These are phyloP conservation scores for Piscicola geometra DNA, from an alignment of 2,888 invertebrate genomes.

Conservation along the genomic window DNA sequence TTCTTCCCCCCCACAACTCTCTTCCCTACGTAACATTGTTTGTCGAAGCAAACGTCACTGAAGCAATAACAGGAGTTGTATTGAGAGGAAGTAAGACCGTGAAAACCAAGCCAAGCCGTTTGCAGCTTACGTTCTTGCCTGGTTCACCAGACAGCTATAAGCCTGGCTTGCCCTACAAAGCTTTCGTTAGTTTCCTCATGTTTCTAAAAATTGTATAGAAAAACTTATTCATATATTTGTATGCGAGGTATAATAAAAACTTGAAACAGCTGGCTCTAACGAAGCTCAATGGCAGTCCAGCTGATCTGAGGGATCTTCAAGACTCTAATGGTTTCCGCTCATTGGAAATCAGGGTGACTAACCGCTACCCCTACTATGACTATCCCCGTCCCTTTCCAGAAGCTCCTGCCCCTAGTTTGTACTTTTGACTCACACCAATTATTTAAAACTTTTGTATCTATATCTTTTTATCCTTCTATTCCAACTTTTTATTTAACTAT, in stretches of 20 bases:
- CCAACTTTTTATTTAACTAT: too few species aligned
- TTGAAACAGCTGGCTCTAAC: neutral
- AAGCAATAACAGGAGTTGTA: neutral
- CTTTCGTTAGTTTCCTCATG: neutral
- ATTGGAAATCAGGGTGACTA: neutral
- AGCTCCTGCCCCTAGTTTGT: neutral
- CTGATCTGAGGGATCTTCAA: neutral
- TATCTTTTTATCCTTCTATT: neutral
- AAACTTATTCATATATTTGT: too few species aligned
- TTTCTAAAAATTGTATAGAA: neutral
- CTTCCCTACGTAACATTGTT: neutral
- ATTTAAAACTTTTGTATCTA: neutral
- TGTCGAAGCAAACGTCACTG: slow-evolving; percentile 22
- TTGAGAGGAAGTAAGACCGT: neutral
- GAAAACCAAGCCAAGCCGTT: neutral
- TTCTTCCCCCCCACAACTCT: neutral
- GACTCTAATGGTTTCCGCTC: slow-evolving; percentile 2
- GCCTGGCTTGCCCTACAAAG: slow-evolving; percentile 9
- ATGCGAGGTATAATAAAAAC: too few species aligned
- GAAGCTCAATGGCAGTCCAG: neutral
- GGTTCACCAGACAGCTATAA: slow-evolving; percentile 1
- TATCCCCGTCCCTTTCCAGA: neutral
- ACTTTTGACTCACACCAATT: too few species aligned
- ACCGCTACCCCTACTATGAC: neutral
- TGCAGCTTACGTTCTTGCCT: neutral